Conservation (phyloP, 2,797 vertebrate genomes). For the Pseudocheirus occidentalis region DNA sequence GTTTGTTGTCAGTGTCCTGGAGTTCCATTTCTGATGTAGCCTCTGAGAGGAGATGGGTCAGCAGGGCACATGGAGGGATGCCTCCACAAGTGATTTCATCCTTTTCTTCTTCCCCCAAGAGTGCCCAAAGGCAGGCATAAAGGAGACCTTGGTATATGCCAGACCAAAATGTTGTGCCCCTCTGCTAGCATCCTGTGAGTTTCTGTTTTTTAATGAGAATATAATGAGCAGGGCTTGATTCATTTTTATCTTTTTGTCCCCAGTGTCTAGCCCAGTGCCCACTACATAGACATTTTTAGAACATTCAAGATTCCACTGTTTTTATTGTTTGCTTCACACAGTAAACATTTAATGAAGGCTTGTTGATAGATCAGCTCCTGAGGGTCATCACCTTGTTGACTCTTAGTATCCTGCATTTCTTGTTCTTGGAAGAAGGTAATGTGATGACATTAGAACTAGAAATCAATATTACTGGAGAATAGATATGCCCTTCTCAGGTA, state of each 20-base stretch:
- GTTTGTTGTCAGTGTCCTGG: background rate
- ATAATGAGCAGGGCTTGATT: background rate
- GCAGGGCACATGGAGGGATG: background rate
- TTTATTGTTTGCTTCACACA: background rate
- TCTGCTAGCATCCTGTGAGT: background rate
- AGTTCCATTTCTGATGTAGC: background rate
- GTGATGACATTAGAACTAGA: slow-evolving; percentile 16
- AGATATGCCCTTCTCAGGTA: slow-evolving; percentile 9
- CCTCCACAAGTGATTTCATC: background rate
- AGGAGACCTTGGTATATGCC: background rate
- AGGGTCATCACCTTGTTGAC: background rate
- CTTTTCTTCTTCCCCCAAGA: background rate
- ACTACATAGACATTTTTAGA: background rate
- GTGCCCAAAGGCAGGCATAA: background rate
- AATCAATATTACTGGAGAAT: slow-evolving; percentile 20
- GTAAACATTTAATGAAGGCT: background rate
- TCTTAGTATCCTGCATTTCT: slow-evolving; percentile 14
- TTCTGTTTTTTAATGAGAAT: background rate
- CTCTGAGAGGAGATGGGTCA: background rate
- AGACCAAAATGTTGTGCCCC: background rate
- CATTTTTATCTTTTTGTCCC: background rate
- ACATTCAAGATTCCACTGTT: background rate
- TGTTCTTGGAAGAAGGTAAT: background rate
- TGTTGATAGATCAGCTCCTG: background rate
- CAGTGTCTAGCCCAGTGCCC: background rate